Conservation (phyloP, 2,797 vertebrate genomes). For the Fundulus diaphanus region DNA sequence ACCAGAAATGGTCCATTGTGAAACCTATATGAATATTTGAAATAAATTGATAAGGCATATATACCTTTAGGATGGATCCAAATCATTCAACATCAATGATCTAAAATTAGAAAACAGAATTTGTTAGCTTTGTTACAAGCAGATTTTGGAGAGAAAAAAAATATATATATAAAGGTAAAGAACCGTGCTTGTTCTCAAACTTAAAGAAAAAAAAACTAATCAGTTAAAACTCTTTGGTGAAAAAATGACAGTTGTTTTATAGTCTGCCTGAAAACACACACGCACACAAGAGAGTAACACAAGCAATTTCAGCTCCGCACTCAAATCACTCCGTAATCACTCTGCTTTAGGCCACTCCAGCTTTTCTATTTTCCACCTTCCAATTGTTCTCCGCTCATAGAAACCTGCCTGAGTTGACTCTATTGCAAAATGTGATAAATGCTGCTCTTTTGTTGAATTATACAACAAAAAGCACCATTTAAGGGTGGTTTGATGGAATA, state of each 20-base stretch:
- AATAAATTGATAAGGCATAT: too few relatives aligned
- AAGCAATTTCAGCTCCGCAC: slow-evolving; percentile 51
- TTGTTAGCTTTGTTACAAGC: not conserved
- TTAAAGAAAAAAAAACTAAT: slow-evolving; percentile 4
- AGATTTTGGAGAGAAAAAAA: not conserved
- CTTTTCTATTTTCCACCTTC: slow-evolving; percentile 57
- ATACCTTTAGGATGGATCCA: too few relatives aligned
- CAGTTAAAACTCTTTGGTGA: slow-evolving; percentile 30
- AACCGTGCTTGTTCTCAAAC: not conserved
- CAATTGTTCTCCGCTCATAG: slow-evolving; percentile 24
- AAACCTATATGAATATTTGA: too few relatives aligned
- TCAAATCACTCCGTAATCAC: slow-evolving; percentile 67
- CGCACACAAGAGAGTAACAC: slow-evolving; percentile 27
- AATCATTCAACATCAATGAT: not conserved
- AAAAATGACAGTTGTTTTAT: slow-evolving; percentile 44
- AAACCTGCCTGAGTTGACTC: slow-evolving; percentile 32
- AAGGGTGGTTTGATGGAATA: not conserved
- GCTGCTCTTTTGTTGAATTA: slow-evolving; percentile 46
- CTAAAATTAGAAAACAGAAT: too few relatives aligned
- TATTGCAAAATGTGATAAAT: slow-evolving; percentile 35
- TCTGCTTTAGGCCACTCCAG: slow-evolving; percentile 53
- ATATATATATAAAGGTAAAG: not conserved
- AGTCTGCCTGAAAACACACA: not conserved
- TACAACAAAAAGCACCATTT: slow-evolving; percentile 28
- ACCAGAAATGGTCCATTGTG: not conserved